These are phyloP conservation scores for Eremophila alpestris DNA, from an alignment of 2,797 vertebrate genomes.

Conservation along the genomic window DNA sequence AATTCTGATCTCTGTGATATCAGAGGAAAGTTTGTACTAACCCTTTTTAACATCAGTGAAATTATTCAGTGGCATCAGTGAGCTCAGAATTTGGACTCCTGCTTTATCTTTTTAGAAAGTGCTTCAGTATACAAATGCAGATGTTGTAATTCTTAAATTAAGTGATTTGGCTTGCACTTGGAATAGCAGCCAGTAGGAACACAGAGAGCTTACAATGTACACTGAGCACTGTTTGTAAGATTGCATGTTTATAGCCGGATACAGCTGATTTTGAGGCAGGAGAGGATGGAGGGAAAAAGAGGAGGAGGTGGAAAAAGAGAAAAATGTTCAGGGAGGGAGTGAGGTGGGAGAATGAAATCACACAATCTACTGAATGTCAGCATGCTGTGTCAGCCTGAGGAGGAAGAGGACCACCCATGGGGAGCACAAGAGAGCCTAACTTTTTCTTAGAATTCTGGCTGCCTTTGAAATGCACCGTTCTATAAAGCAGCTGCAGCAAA, in stretches of 20 bases:
- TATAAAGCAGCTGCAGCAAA: not conserved
- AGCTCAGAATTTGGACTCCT: slow-evolving; percentile 34
- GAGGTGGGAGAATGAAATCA: slow-evolving; percentile 5
- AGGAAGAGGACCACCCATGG: slow-evolving; percentile 41
- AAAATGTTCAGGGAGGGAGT: not conserved
- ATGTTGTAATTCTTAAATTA: slow-evolving; percentile 58
- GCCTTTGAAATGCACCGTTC: slow-evolving; percentile 13
- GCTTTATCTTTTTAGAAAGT: slow-evolving; percentile 41
- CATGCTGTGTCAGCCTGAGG: not conserved
- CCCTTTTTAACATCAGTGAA: not conserved
- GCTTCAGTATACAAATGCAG: slow-evolving; percentile 60
- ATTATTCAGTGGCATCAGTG: slow-evolving; percentile 15
- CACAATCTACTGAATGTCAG: not conserved
- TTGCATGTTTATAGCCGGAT: slow-evolving; percentile 40
- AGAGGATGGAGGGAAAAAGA: not conserved
- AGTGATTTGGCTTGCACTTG: slow-evolving; percentile 40
- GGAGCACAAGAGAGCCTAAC: slow-evolving; percentile 28
- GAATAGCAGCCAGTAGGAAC: not conserved
- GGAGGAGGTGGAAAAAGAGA: not conserved
- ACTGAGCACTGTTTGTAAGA: not conserved
- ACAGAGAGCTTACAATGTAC: not conserved
- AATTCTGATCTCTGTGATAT: not conserved
- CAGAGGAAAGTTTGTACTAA: not conserved
- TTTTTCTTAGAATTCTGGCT: not conserved
- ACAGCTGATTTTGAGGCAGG: slow-evolving; percentile 14